Evolutionary conservation across 2,888 invertebrate genomes (phyloP).

Genomic region (Blastobasis lacticolella): DNA sequence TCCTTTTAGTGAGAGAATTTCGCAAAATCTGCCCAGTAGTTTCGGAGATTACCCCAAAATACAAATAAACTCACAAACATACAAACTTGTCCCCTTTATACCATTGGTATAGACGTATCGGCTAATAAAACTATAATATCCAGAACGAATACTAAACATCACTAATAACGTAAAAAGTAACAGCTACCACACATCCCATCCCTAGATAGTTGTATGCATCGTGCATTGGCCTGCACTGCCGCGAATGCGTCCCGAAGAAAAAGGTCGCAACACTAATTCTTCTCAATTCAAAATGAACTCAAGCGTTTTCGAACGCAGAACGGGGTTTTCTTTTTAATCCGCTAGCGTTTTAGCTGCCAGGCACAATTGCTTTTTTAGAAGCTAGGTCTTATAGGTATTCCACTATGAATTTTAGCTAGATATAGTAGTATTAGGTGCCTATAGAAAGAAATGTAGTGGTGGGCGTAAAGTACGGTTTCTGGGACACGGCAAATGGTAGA

Average conservation of each 20-base stretch:
- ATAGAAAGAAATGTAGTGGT: constrained; percentile 68
- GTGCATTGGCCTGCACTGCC: constrained; percentile 72
- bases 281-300: constrained; percentile 19
- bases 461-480: constrained; percentile 60
- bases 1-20: too few relatives aligned
- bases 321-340: background rate
- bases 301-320: background rate
- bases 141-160: too few relatives aligned
- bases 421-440: constrained; percentile 49
- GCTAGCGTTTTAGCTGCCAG: constrained; percentile 2
- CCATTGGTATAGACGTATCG: too few relatives aligned
- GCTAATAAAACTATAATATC: too few relatives aligned
- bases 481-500: constrained; percentile 65
- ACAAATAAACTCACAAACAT: too few relatives aligned
- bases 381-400: constrained; percentile 70
- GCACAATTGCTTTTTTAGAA: constrained; percentile 49
- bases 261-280: constrained; percentile 26
- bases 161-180: background rate
- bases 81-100: too few relatives aligned
- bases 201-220: constrained; percentile 73
- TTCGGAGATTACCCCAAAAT: too few relatives aligned
- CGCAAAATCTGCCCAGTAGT: too few relatives aligned
- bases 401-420: constrained; percentile 72
- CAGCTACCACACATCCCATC: constrained; percentile 29
- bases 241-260: constrained; percentile 25